Evolutionary conservation across 2,888 invertebrate species (phyloP).

Genomic region (Antheraea assamensis): DNA sequence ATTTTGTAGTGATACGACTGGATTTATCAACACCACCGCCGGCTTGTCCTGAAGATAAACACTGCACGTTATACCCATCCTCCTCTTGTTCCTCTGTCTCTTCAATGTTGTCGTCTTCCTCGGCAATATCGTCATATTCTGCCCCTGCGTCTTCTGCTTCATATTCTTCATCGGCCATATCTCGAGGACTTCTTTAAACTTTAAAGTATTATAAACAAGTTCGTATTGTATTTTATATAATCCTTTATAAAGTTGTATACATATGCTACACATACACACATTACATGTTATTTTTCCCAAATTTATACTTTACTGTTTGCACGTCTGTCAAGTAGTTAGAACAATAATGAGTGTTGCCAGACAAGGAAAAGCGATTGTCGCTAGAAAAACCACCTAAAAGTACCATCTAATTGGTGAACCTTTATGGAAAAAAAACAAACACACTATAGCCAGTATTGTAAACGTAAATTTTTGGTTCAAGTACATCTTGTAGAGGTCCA

Average conservation of each 20-base stretch:
- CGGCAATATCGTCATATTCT: constrained; percentile 93
- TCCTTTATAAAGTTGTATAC: neutral
- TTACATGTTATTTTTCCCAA: too few species aligned
- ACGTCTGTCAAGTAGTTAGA: too few species aligned
- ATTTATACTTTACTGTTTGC: too few species aligned
- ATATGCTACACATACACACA: neutral
- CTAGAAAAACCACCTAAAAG: too few species aligned
- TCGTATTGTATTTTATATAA: neutral
- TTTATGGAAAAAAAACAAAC: too few species aligned
- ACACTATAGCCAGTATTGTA: too few species aligned
- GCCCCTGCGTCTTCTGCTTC: constrained; percentile 91
- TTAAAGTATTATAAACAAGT: neutral
- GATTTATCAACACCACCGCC: constrained; percentile 92
- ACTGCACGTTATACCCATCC: constrained; percentile 92
- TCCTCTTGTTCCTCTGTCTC: constrained; percentile 94
- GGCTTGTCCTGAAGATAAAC: constrained; percentile 90
- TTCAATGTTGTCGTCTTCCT: constrained; percentile 94
- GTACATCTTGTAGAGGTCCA: too few species aligned
- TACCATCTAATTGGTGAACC: too few species aligned
- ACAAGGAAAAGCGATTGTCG: too few species aligned
- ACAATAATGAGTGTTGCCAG: too few species aligned
- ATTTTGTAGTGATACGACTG: constrained; percentile 97
- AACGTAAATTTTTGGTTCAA: too few species aligned
- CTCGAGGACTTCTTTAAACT: neutral
- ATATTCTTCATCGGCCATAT: constrained; percentile 94